Evolutionary conservation across 2,113 vertebrate species (phyloP), one percentile per base, ranked within the genome.

Genomic region (Columba livia): DNA sequence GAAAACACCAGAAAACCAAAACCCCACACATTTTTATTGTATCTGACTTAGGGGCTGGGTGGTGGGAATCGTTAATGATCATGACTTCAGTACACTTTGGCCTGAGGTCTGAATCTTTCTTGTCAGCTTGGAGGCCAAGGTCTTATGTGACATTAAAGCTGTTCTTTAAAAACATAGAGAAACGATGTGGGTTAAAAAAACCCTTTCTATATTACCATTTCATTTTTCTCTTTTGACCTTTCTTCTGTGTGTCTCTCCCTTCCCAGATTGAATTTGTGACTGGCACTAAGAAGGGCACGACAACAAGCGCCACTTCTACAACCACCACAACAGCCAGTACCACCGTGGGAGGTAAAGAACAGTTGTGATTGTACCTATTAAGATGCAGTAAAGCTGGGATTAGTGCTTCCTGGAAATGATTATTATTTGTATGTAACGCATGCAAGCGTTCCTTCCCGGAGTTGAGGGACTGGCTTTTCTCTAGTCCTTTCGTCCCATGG

Each of bases 181-280:
- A 23, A 20, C 5, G 1, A 8, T 47, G 23, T 32, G 38, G 8
- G 13, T 67, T 84, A 13, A 19, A 82, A 66, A 84, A 79, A 29
- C 6, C 8, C 29, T 51, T 0, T 38, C 9, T 71, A 11, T 83
- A n/a, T 58, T 78, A 79, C 75, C 17, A 12, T 4, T n/a, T 77
- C 0, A 6, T 34, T 62, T 90, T 82, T 3, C 7, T 61, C 11
- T 79, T 40, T 10, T 74, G 2, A 8, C 28, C 13, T 65, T 79
- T 78, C 32, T 88, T 24, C 26, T 11, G 0, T 70, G 12, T 36
- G 14, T 79, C 7, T 91, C 15, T 93, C 19, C 17, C 54, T 84
- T 86, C 91, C 61, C 92, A 99, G 99, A 99, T 99, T 85, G 99
- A 99, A 94, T 99, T 99, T 97, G 99, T 99, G 93, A 99, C 99